These are phyloP conservation scores for human (Homo sapiens) DNA, from an alignment of 2,113 vertebrate genomes.

Conservation along the genomic window GRCh38 chr5:144542501-144543000, in stretches of 20 bases:
- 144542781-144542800: background rate
- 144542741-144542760: conserved; percentile 12
- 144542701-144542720: background rate
- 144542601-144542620: background rate
- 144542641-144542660: background rate
- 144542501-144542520: conserved; percentile 23
- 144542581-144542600: background rate
- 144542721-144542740: conserved; percentile 4
- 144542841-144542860: background rate
- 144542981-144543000: background rate
- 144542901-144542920: background rate
- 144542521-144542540: conserved; percentile 39
- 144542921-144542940: background rate
- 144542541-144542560: conserved; percentile 43
- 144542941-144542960: background rate
- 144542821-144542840: background rate
- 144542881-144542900: background rate
- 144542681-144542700: background rate
- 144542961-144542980: background rate
- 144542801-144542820: background rate
- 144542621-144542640: background rate
- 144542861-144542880: background rate
- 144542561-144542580: background rate
- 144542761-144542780: conserved; percentile 15
- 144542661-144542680: background rate